Base-by-base conservation (phyloP, 1,140 invertebrate genomes). In the Saxidomus purpurata region DNA sequence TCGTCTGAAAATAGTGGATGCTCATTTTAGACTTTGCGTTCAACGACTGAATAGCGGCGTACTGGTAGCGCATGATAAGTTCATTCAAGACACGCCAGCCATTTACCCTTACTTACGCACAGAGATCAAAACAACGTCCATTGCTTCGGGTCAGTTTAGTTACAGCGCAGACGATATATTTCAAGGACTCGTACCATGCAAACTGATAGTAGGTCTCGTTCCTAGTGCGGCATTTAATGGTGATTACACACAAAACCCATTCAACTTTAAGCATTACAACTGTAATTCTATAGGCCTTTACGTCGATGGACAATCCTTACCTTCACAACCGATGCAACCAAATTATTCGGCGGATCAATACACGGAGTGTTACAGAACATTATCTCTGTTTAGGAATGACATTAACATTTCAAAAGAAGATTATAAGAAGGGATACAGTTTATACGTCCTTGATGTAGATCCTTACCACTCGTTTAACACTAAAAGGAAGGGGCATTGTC, bases 1-100 rank as follows among this genome's bases (percentile, higher is more conserved):
- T 17, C 69, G 71, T 8, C n/a, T 90, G 36, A 22, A 86, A 61
- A 90, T 90, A 19, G 83, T 86, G n/a, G 89, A 90, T 34, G 89
- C 83, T 74, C 43, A n/a, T 71, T 81, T 90, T 31, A 85, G 61
- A 31, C 40, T 90, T 2, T 86, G 83, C 34, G 43, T 86, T 0
- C 84, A 61, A 49, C 31, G 76, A n/a, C 83, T 76, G 0, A 86
- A 55, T 3, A 38, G 71, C n/a, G 77, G 40, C 28, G 36, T 90
- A 31, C 36, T 76, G 52, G 25, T 87, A 82, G 89, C 89, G n/a
- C 59, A 90, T 36, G 38, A 52, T 25, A 86, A 81, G 52, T 0
- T 74, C 22, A 47, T 87, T n/a, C 59, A 86, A 43, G 59, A 87
- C 0, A 22, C 43, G 13, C n/a, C 77, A 31, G 89, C 89, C 9